Evolutionary conservation across 2,888 invertebrate genomes (phyloP).

Genomic region (Agrenia bidenticulata): DNA sequence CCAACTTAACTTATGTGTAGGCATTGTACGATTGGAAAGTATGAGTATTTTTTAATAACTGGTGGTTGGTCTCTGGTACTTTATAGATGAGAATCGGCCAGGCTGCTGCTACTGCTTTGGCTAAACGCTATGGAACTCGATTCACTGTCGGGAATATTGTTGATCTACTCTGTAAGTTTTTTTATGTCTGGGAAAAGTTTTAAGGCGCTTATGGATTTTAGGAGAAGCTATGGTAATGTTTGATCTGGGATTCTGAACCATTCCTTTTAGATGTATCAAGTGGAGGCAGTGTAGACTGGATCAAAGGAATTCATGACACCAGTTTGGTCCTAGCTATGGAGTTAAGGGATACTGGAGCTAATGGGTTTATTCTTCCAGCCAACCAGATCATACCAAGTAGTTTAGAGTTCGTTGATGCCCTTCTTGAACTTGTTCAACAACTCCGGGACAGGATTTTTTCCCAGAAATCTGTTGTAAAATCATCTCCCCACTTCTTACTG

Average conservation of each 20-base stretch:
- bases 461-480: no score
- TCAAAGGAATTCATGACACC: constrained; percentile 46
- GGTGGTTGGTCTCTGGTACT: not conserved
- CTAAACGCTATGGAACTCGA: constrained; percentile 37
- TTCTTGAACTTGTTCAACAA: constrained; percentile 36
- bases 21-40: no score
- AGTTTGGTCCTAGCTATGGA: constrained; percentile 41
- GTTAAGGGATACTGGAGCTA: constrained; percentile 31
- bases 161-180: constrained; percentile 60
- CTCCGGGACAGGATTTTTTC: constrained; percentile 24
- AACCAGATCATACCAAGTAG: constrained; percentile 46
- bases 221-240: not conserved
- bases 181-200: not conserved
- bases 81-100: constrained; percentile 44
- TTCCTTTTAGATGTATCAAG: constrained; percentile 29
- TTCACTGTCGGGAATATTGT: constrained; percentile 57
- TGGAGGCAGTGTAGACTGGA: constrained; percentile 41
- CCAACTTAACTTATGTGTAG: no score
- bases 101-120: constrained; percentile 40
- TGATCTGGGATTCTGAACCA: not conserved
- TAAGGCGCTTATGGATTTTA: not conserved
- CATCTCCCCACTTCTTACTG: no score
- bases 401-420: constrained; percentile 40
- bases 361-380: constrained; percentile 46
- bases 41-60: no score